Evolutionary conservation across 2,797 vertebrate species (phyloP), one percentile per base, ranked within the genome.

Genomic region (Betta splendens): DNA sequence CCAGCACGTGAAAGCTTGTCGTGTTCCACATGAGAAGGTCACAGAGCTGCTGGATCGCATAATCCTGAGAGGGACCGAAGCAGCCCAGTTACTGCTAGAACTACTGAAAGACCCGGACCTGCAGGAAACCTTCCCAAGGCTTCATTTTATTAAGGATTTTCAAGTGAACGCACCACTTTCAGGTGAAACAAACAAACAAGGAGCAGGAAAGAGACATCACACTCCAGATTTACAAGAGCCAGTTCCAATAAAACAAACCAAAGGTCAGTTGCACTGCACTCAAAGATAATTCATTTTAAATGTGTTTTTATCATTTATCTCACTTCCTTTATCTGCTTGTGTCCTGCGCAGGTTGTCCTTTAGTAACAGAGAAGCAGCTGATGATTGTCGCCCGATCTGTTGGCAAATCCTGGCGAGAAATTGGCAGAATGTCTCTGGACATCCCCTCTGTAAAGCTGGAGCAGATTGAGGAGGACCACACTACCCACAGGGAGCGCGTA

Each of bases 311-410:
- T 10, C 26, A 10, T 28, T 28, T 32, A 28, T 28, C 2, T 23
- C 22, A 23, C 6, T 28, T 9, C 26, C 26, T 35, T 40, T 2
- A 33, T 68, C 9, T 32, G 2, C 3, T 28, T 15, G n/a, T 21
- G 2, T 48, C 22, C 57, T 29, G 18, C 45, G 47, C 60, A 85
- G 87, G 49, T 16, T 38, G 65, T 17, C 0, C 5, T 16, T 35
- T 80, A 12, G 81, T 93, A 47, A 88, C 51, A 1, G 91, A 92
- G 77, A 90, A 69, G 65, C 87, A 92, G 86, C 80, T 93, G 75
- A 92, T 92, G 90, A 35, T 0, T 0, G 81, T 91, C 53, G 88
- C 92, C 9, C 46, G 71, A 13, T n/a, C 3, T 1, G 59, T 92
- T 2, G 89, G 90, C 3, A 70, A 0, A 29, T 66, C 69, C 15